Percentiles rank a stretch among this genome's conserved stretches.
Conservation (phyloP, 1,140 invertebrate species). For the Lordiphosa collinella region DNA sequence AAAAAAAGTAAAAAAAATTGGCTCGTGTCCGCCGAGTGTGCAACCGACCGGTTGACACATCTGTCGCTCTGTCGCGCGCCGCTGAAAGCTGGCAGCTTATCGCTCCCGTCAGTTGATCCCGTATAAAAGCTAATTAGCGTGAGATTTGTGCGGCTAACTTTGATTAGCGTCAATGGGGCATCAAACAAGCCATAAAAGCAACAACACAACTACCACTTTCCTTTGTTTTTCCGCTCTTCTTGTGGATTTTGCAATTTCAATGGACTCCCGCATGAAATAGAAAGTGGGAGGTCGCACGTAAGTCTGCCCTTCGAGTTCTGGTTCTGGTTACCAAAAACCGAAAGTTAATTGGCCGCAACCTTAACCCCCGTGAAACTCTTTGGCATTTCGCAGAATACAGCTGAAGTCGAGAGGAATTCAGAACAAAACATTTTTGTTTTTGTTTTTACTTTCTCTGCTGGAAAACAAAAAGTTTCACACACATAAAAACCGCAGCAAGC, state of each 20-base stretch:
- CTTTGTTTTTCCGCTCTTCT: slow-evolving; percentile 41
- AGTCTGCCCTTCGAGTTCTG: slow-evolving; percentile 3
- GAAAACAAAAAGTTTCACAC: slow-evolving; percentile 54
- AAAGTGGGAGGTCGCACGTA: slow-evolving; percentile 32
- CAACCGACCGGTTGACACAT: slow-evolving; percentile 23
- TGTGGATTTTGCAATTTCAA: slow-evolving; percentile 70
- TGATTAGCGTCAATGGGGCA: slow-evolving; percentile 52
- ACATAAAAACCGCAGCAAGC: slow-evolving; percentile 26
- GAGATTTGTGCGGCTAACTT: slow-evolving; percentile 62
- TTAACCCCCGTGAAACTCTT: slow-evolving; percentile 32
- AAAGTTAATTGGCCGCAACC: slow-evolving; percentile 49
- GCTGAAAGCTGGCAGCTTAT: slow-evolving; percentile 46
- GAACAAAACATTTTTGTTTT: slow-evolving; percentile 25
- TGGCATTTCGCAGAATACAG: slow-evolving; percentile 13
- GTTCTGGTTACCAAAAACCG: slow-evolving; percentile 44
- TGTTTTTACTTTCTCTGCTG: slow-evolving; percentile 55
- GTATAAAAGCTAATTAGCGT: slow-evolving; percentile 67
- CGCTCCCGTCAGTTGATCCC: slow-evolving; percentile 42
- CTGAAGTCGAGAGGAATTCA: slow-evolving; percentile 30
- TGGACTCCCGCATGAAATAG: slow-evolving; percentile 68
- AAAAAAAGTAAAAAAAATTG: slow-evolving; percentile 44
- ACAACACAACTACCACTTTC: slow-evolving; percentile 56
- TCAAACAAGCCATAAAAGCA: slow-evolving; percentile 38
- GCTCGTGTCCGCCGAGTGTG: slow-evolving; percentile 25
- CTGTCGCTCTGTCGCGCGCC: slow-evolving; percentile 12